A percentile compares a stretch with the other conserved stretches of the same genome.
Evolutionary conservation across 1,140 invertebrate species (phyloP).

Genomic region (Triops longicaudatus): DNA sequence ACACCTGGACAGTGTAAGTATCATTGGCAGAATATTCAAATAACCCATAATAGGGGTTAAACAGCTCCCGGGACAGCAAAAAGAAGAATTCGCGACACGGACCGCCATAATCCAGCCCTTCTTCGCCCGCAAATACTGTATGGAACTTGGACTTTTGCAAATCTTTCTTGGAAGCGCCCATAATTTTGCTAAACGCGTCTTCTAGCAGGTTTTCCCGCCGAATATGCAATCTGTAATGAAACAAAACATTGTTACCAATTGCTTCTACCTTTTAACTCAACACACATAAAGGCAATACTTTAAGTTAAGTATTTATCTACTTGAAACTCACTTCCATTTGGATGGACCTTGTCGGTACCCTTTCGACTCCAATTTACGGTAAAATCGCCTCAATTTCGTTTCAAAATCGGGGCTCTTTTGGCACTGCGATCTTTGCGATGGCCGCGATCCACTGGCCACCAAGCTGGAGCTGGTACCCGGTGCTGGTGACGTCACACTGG

Average conservation of each 20-base stretch:
- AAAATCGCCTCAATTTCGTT: slow-evolving; percentile 89
- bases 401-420: slow-evolving; percentile 72
- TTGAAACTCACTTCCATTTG: slow-evolving; percentile 74
- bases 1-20: slow-evolving; percentile 95
- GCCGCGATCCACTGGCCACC: slow-evolving; percentile 63
- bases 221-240: slow-evolving; percentile 43
- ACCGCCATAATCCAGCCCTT: slow-evolving; percentile 94
- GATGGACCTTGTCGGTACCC: slow-evolving; percentile 92
- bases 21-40: slow-evolving; percentile 98
- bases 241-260: slow-evolving; percentile 16
- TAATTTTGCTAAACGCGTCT: slow-evolving; percentile 92
- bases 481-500: slow-evolving; percentile 36
- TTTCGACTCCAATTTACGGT: slow-evolving; percentile 88
- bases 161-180: slow-evolving; percentile 92
- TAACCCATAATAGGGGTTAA: slow-evolving; percentile 96
- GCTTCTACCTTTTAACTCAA: too few relatives aligned
- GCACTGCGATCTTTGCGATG: slow-evolving; percentile 6
- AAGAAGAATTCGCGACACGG: slow-evolving; percentile 96
- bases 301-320: slow-evolving; percentile 10
- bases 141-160: slow-evolving; percentile 89
- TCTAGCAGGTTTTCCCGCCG: slow-evolving; percentile 85
- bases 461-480: slow-evolving; percentile 41
- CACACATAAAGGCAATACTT: too few relatives aligned
- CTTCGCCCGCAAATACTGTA: slow-evolving; percentile 90
- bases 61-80: slow-evolving; percentile 85